Evolutionary conservation across 2,888 invertebrate genomes (phyloP).

Genomic region (Epinotia nisella): DNA sequence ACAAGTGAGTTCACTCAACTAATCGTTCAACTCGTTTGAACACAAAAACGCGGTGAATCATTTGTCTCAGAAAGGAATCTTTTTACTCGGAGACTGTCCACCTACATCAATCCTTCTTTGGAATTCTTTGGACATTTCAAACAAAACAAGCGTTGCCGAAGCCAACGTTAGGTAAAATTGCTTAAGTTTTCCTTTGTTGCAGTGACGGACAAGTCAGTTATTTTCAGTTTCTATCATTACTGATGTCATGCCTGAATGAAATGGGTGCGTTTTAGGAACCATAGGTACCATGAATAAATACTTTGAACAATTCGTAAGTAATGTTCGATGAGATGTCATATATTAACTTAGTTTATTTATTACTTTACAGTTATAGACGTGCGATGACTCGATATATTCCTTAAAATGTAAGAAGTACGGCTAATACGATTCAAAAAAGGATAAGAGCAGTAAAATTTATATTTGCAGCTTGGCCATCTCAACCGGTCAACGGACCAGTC

Average conservation of each 20-base stretch:
- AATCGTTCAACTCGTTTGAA: slow-evolving; percentile 49
- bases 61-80: slow-evolving; percentile 30
- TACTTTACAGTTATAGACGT: background rate
- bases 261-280: background rate
- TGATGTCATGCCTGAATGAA: background rate
- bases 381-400: background rate
- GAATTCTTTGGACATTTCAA: slow-evolving; percentile 17
- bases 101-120: slow-evolving; percentile 26
- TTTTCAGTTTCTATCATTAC: background rate
- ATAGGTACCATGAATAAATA: too few species aligned
- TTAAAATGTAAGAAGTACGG: background rate
- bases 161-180: slow-evolving; percentile 17
- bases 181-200: slow-evolving; percentile 12
- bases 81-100: slow-evolving; percentile 15
- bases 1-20: slow-evolving; percentile 65
- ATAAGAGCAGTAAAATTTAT: background rate
- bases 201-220: background rate
- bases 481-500: slow-evolving; percentile 43
- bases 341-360: background rate
- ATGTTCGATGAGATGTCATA: background rate
- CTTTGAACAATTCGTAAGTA: too few species aligned
- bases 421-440: slow-evolving; percentile 4
- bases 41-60: slow-evolving; percentile 36
- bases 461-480: slow-evolving; percentile 14
- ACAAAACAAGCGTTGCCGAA: slow-evolving; percentile 4